Evolutionary conservation across 2,113 vertebrate genomes (phyloP), one percentile per base, ranked within the genome.

Genomic region (Psilopogon haemacephalus): DNA sequence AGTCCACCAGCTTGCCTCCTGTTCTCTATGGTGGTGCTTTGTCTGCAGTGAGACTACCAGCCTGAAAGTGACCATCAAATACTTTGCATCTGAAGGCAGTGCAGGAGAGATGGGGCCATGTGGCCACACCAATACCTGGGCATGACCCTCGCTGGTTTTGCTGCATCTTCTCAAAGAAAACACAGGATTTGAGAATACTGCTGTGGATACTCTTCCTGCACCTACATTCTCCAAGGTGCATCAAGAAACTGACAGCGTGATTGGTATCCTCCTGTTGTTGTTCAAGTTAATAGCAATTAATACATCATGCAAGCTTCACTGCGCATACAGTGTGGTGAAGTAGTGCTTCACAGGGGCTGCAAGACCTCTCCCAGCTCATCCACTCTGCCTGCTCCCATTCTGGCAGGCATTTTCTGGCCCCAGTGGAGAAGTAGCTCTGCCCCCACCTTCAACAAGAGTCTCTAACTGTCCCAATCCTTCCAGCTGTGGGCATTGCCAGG

Each of bases 51-150:
- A 37, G 40, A 14, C 56, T 77, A 23, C 60, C 56, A 7, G 16
- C 12, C 32, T 3, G 54, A 42, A 5, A 33, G 55, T 4, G 6
- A 63, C 56, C 4, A 0, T 12, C 7, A 3, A 10, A 58, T 44
- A 38, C 63, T 79, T 50, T 7, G 24, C 46, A 30, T 20, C 32
- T 33, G 60, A 17, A 73, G 52, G 50, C 16, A 72, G 38, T 6
- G 19, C 23, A 32, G 56, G 50, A 73, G 8, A 64, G 21, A 44
- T 0, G 0, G 0, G 10, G 27, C 35, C 0, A 2, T 1, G 2
- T 12, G 35, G 56, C 16, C 28, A 58, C 54, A 17, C 3, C 0
- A 0, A 19, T 6, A 35, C 27, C 23, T 8, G 7, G 12, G 17
- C 19, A 7, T 0, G 8, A 27, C 3, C 3, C 28, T 19, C 1